Evolutionary conservation across 1,140 invertebrate genomes (phyloP).

Genomic region (Subanguina moxae): DNA sequence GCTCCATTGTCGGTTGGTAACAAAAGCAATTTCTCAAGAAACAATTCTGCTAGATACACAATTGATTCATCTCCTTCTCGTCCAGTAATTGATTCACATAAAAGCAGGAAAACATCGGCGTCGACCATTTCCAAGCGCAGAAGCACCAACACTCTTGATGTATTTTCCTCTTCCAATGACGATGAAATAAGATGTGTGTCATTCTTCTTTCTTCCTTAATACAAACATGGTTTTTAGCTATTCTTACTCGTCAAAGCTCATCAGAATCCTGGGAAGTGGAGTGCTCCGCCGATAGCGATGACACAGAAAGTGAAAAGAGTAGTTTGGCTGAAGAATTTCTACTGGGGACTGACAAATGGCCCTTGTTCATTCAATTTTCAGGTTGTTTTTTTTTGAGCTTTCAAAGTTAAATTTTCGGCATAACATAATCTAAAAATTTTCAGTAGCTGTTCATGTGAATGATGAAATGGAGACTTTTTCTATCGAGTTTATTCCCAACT

Average conservation of each 20-base stretch:
- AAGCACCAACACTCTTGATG: neutral
- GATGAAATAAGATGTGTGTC: neutral
- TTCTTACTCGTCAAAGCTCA: neutral
- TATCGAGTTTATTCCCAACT: conserved; percentile 44
- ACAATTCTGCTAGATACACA: neutral
- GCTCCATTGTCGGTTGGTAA: neutral
- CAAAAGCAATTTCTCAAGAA: neutral
- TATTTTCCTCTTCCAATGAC: neutral
- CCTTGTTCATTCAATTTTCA: conserved; percentile 42
- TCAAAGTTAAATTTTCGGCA: too few species aligned
- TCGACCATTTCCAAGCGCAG: neutral
- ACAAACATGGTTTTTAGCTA: neutral
- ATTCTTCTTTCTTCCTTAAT: neutral
- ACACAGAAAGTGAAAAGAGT: conserved; percentile 22
- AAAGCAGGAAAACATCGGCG: neutral
- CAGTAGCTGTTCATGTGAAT: conserved; percentile 13
- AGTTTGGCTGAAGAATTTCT: conserved; percentile 21
- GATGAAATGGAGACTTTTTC: conserved; percentile 32
- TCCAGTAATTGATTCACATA: neutral
- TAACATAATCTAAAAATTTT: too few species aligned
- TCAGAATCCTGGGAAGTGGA: conserved; percentile 9
- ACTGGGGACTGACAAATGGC: conserved; percentile 30
- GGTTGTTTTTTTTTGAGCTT: too few species aligned
- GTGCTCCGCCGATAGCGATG: neutral
- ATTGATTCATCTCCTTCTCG: neutral